Base-by-base conservation (phyloP, 2,888 invertebrate species). In the Catocala sponsa region DNA sequence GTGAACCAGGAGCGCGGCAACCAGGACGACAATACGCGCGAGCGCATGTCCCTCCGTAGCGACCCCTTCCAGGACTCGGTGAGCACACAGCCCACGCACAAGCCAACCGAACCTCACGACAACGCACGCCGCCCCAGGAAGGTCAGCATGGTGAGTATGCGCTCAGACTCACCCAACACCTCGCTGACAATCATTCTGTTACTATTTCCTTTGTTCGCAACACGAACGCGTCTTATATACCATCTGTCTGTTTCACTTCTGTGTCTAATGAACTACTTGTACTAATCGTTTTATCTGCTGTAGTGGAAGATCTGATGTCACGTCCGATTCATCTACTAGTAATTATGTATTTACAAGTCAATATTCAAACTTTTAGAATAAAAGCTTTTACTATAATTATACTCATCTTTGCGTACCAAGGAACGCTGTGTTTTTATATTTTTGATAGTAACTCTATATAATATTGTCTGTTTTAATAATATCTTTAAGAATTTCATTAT, bases 11-110 rank as follows among this genome's bases (percentile, higher is more conserved):
- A 98, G 85, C 97, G 97, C 83, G 97, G 97, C 82, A 97, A 97
- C 91, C 97, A 97, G 86, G 98, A 98, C 90, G 98, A 98, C 96
- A 97, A 98, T 95, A 97, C 97, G 83, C 97, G 97, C 91, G 98
- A 98, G 91, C 97, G 98, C 92, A 98, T 98, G 96, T 98, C 98
- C 94, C 97, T 98, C 83, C 96, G 98, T 87, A 97, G 97, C 90
- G 97, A 97, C 95, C 97, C 97, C 95, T 96, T 97, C 95, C 92
- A 97, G 97, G 96, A 94, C 88, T 98, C 98, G 95, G 96, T 98
- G 96, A 97, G 97, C 96, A 98, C 98, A 94, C 97, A 97, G 90
- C 93, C 94, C 87, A 84, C 93, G 94, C 94, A 94, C 94, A 95
- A 92, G 92, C 92, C 95, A 92, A 91, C 91, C 95, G 95, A 95